phyloP scores from a whole-genome alignment of 2,888 invertebrate species.

The Alloscopus bannaensis region DNA sequence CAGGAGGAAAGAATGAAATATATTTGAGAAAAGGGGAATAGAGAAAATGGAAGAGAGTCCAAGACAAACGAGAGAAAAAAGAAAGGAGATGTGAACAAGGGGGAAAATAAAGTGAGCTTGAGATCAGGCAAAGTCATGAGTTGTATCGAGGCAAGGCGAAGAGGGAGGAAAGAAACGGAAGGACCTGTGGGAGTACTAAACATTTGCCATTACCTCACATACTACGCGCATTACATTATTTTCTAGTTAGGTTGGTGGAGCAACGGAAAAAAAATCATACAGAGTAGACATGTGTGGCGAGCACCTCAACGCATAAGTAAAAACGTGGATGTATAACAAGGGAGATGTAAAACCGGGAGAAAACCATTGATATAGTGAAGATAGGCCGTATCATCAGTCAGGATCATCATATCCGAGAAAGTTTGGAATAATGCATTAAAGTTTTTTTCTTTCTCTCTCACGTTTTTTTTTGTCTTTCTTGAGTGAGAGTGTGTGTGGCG shows the following conservation, averaged over 20 bases:
- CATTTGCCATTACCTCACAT: conserved; percentile 61
- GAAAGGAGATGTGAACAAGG: conserved; percentile 36
- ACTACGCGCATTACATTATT: conserved; percentile 13
- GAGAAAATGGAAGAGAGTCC: conserved; percentile 15
- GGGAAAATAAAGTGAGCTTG: conserved; percentile 62
- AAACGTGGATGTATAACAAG: too few relatives aligned
- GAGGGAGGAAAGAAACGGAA: conserved; percentile 37
- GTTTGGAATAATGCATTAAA: conserved; percentile 62
- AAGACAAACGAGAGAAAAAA: conserved; percentile 40
- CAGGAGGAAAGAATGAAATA: conserved; percentile 37
- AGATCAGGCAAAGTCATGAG: conserved; percentile 57
- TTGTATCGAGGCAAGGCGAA: conserved; percentile 45
- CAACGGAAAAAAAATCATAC: conserved; percentile 20
- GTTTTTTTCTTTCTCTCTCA: conserved; percentile 28
- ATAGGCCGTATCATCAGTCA: conserved; percentile 59
- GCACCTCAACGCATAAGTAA: too few relatives aligned
- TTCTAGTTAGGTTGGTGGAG: conserved; percentile 11
- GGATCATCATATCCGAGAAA: conserved; percentile 52
- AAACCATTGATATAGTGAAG: conserved; percentile 53
- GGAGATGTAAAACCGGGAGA: too few relatives aligned
- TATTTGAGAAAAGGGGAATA: conserved; percentile 23
- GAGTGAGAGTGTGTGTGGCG: conserved; percentile 9
- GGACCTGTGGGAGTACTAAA: conserved; percentile 66
- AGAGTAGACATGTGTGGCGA: conserved; percentile 25
- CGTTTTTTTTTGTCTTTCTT: conserved; percentile 27